phyloP scores from a whole-genome alignment of 2,797 vertebrate genomes.

The Kryptolebias ocellatus region DNA sequence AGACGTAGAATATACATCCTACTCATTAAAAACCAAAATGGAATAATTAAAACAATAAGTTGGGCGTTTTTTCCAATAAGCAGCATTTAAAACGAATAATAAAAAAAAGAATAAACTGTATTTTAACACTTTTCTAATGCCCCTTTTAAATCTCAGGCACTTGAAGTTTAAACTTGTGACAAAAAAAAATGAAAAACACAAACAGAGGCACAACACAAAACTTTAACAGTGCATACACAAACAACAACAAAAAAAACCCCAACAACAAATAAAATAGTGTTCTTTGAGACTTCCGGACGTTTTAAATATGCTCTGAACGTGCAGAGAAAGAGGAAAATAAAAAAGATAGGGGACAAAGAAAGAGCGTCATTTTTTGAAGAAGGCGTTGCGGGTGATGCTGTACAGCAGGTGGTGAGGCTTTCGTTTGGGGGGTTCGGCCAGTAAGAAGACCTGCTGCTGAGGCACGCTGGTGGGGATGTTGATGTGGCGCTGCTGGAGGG shows the following conservation, averaged over 20 bases:
- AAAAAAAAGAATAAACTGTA: constrained; percentile 59
- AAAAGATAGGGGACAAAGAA: not conserved
- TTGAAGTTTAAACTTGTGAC: constrained; percentile 43
- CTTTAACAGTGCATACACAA: constrained; percentile 51
- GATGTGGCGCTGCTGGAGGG: constrained; percentile 94
- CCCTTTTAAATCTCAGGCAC: constrained; percentile 55
- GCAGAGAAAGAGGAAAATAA: constrained; percentile 6
- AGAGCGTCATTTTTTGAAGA: constrained; percentile 89
- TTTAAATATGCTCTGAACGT: constrained; percentile 21
- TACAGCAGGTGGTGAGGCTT: constrained; percentile 93
- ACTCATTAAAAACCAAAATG: constrained; percentile 60
- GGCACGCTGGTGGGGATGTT: constrained; percentile 95
- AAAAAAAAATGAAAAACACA: constrained; percentile 42
- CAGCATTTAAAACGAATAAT: constrained; percentile 72
- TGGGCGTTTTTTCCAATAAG: constrained; percentile 47
- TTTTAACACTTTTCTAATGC: constrained; percentile 72
- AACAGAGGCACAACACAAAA: constrained; percentile 43
- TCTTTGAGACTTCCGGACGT: constrained; percentile 63
- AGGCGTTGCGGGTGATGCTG: constrained; percentile 88
- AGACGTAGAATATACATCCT: constrained; percentile 64
- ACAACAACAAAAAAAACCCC: not conserved
- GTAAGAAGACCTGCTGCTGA: constrained; percentile 94
- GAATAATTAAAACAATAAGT: constrained; percentile 48
- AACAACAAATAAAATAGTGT: constrained; percentile 39
- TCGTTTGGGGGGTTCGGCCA: constrained; percentile 94